phyloP scores from a whole-genome alignment of 2,888 invertebrate genomes.

The Spisula subtruncata region DNA sequence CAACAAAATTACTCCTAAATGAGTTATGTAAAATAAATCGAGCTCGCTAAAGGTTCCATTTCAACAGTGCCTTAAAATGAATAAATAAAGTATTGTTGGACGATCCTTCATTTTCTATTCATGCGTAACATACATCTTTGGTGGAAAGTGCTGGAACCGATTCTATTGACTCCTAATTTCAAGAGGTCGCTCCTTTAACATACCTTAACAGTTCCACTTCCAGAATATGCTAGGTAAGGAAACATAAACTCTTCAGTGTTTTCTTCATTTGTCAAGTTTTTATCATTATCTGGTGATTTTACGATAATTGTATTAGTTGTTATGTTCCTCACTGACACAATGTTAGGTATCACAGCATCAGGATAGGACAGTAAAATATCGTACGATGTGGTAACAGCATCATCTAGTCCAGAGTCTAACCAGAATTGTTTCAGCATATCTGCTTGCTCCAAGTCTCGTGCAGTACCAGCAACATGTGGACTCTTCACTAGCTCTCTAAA shows the following conservation, averaged over 20 bases:
- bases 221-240: slow-evolving; percentile 84
- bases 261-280: slow-evolving; percentile 77
- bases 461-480: slow-evolving; percentile 68
- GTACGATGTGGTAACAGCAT: slow-evolving; percentile 62
- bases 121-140: no score
- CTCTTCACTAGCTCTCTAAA: slow-evolving; percentile 44
- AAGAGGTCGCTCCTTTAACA: not conserved
- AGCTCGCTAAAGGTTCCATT: no score
- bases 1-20: no score
- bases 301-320: slow-evolving; percentile 32
- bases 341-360: slow-evolving; percentile 51
- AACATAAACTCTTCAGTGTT: slow-evolving; percentile 77
- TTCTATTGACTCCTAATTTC: not conserved
- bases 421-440: slow-evolving; percentile 61
- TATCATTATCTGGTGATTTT: slow-evolving; percentile 77
- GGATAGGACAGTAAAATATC: slow-evolving; percentile 69
- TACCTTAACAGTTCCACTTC: slow-evolving; percentile 75
- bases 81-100: no score
- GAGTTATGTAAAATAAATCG: no score
- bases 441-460: slow-evolving; percentile 58
- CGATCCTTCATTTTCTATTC: no score
- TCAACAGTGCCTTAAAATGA: no score
- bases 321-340: slow-evolving; percentile 45
- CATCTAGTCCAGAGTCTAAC: slow-evolving; percentile 62
- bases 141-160: not conserved